These are phyloP conservation scores for Sphenopsis melanotis DNA, from an alignment of 2,797 vertebrate genomes.

Conservation along the genomic window DNA sequence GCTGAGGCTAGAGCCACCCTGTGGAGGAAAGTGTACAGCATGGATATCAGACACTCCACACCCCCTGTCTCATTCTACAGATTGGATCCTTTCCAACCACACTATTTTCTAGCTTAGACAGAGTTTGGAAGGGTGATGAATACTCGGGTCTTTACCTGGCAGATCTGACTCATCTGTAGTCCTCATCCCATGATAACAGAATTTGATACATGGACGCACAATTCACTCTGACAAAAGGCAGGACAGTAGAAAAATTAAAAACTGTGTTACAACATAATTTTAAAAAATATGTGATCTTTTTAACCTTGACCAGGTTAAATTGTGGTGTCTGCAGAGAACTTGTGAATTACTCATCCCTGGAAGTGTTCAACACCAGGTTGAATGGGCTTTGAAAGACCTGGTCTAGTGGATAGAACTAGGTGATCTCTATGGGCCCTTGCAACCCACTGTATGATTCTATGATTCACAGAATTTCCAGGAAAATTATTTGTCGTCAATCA, in stretches of 20 bases:
- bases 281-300: neutral
- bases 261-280: neutral
- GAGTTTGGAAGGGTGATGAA: neutral
- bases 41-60: neutral
- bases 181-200: neutral
- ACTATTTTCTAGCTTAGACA: neutral
- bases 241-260: neutral
- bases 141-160: neutral
- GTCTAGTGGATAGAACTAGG: neutral
- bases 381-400: accelerated
- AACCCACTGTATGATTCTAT: neutral
- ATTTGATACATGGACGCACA: neutral
- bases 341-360: neutral
- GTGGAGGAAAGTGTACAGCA: accelerated
- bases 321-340: neutral
- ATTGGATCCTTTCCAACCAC: neutral
- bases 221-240: neutral
- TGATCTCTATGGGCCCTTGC: neutral
- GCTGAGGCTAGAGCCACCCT: neutral
- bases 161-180: neutral
- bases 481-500: neutral
- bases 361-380: neutral
- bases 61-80: neutral
- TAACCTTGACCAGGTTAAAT: neutral
- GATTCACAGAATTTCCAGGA: neutral